phyloP scores from a whole-genome alignment of 2,888 invertebrate species.

The Thymelicus acteon region DNA sequence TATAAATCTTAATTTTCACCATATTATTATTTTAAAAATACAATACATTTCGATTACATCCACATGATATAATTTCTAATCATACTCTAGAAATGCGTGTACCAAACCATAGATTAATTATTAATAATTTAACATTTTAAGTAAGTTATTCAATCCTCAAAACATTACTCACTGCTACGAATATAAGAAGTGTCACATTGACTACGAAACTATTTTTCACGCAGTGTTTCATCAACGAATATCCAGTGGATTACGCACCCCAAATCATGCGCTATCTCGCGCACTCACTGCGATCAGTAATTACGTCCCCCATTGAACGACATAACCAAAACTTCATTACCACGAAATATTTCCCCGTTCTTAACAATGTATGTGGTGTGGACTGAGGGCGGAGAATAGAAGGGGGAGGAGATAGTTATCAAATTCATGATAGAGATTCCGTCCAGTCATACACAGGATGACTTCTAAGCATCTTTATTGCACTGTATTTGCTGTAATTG shows the following conservation, averaged over 20 bases:
- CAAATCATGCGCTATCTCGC: conserved; percentile 58
- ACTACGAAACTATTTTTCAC: conserved; percentile 26
- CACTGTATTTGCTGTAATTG: not conserved
- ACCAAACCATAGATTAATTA: too few relatives aligned
- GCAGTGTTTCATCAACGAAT: conserved; percentile 14
- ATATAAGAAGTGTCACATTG: conserved; percentile 22
- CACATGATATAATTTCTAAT: too few relatives aligned
- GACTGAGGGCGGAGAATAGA: conserved; percentile 42
- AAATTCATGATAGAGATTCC: conserved; percentile 55
- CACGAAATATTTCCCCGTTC: conserved; percentile 51
- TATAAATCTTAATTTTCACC: too few relatives aligned
- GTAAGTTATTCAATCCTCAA: not conserved
- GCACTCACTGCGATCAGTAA: conserved; percentile 68
- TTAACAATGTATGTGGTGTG: conserved; percentile 50
- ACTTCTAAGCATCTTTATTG: conserved; percentile 22
- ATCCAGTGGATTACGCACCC: conserved; percentile 41
- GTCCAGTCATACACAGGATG: conserved; percentile 57
- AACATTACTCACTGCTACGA: conserved; percentile 12
- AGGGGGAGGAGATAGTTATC: conserved; percentile 37
- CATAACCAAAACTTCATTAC: conserved; percentile 65
- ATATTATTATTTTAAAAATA: too few relatives aligned
- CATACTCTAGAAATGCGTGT: too few relatives aligned
- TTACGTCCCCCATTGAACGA: conserved; percentile 61
- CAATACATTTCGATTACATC: too few relatives aligned
- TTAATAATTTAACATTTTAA: too few relatives aligned